These are phyloP conservation scores for Cyclargus thomasi DNA, from an alignment of 1,140 invertebrate species.

Conservation along the genomic window DNA sequence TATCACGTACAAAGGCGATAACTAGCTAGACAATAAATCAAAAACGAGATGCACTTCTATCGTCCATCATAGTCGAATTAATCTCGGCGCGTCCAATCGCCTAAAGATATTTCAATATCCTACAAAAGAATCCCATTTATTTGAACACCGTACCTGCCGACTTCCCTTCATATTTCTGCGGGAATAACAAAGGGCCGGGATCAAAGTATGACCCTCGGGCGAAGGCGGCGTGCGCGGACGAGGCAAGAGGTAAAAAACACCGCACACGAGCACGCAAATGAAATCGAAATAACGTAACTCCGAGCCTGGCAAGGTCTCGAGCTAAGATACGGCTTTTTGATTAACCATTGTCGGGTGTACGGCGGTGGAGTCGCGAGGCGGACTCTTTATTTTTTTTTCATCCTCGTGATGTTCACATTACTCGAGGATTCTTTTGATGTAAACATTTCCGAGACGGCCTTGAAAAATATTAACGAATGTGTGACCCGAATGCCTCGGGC, in stretches of 20 bases:
- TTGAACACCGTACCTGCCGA: constrained; percentile 41
- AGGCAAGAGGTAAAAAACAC: constrained; percentile 53
- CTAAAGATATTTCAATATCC: constrained; percentile 63
- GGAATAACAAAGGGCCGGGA: constrained; percentile 61
- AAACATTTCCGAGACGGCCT: background rate
- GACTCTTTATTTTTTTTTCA: constrained; percentile 41
- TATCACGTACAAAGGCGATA: constrained; percentile 42
- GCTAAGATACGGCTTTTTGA: constrained; percentile 69
- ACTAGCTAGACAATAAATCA: constrained; percentile 47
- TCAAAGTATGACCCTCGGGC: constrained; percentile 59
- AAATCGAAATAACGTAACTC: constrained; percentile 69
- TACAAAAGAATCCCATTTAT: constrained; percentile 64
- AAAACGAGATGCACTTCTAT: constrained; percentile 50
- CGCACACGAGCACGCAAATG: constrained; percentile 66
- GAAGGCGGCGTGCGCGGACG: constrained; percentile 37
- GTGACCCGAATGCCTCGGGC: background rate
- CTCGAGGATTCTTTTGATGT: constrained; percentile 33
- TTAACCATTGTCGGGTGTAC: constrained; percentile 60
- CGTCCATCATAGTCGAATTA: constrained; percentile 62
- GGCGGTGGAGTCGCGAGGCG: constrained; percentile 40
- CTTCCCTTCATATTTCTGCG: constrained; percentile 64
- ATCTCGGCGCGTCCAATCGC: constrained; percentile 47
- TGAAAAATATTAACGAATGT: background rate
- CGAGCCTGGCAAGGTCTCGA: constrained; percentile 46
- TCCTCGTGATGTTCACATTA: constrained; percentile 31